phyloP scores from a whole-genome alignment of 2,888 invertebrate species.

The Trissoscelio sp. region DNA sequence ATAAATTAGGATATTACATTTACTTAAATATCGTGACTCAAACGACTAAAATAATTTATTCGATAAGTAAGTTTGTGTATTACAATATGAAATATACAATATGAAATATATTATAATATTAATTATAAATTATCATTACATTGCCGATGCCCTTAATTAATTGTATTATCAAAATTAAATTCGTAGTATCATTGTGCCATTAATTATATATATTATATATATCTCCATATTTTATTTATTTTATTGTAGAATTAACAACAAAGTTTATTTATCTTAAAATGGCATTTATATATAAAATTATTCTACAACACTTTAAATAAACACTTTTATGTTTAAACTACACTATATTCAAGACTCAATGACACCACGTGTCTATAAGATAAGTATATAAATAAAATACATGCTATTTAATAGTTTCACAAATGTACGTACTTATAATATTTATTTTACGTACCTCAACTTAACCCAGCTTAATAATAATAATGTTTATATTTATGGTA shows the following conservation, averaged over 20 bases:
- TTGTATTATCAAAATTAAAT: too few species aligned
- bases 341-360: neutral
- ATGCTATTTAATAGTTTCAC: neutral
- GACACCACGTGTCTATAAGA: neutral
- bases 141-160: too few species aligned
- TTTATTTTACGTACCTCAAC: neutral
- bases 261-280: too few species aligned
- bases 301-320: too few species aligned
- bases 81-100: constrained; percentile 6
- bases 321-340: neutral
- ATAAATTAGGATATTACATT: too few species aligned
- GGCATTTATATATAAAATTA: too few species aligned
- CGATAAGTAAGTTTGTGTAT: neutral
- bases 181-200: too few species aligned
- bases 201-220: too few species aligned
- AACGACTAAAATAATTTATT: neutral
- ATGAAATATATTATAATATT: too few species aligned
- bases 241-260: too few species aligned
- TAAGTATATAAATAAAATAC: neutral
- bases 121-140: too few species aligned
- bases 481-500: constrained; percentile 28
- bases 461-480: constrained; percentile 6
- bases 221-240: too few species aligned
- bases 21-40: neutral
- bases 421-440: neutral